These are phyloP conservation scores for Podarcis lilfordi DNA, from an alignment of 2,797 vertebrate genomes.

Conservation along the genomic window DNA sequence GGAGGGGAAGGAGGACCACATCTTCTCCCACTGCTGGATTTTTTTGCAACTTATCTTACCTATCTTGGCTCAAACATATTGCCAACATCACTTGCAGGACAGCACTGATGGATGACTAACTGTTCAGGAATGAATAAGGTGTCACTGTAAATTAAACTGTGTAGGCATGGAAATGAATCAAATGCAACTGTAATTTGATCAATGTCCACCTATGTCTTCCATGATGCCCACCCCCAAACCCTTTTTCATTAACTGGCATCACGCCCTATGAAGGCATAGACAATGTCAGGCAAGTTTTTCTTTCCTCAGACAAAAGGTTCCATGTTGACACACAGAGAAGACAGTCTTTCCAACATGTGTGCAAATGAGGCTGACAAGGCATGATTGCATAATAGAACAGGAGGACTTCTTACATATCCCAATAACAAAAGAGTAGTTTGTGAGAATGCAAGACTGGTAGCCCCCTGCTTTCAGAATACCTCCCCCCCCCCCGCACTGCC, in stretches of 20 bases:
- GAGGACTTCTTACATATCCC: too few species aligned
- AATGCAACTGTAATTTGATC: not conserved
- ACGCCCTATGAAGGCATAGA: not conserved
- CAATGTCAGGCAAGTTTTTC: not conserved
- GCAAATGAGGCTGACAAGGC: not conserved
- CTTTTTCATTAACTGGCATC: not conserved
- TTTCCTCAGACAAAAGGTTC: not conserved
- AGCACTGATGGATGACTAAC: not conserved
- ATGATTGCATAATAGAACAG: not conserved
- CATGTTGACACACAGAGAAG: not conserved
- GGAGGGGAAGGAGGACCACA: too few species aligned
- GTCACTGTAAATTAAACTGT: not conserved
- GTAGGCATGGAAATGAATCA: conserved; percentile 3
- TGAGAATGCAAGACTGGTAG: too few species aligned
- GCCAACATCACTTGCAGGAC: not conserved
- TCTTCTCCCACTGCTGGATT: not conserved
- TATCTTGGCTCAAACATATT: not conserved
- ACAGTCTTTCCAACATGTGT: not conserved
- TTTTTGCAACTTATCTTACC: not conserved
- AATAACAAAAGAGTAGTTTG: too few species aligned
- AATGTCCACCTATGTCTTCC: not conserved
- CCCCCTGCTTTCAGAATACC: too few species aligned
- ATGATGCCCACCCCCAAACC: not conserved
- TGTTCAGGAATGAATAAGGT: not conserved
- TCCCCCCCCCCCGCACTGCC: too few species aligned